These are phyloP conservation scores for Hypanus sabinus DNA, from an alignment of 2,113 vertebrate species.

Conservation along the genomic window DNA sequence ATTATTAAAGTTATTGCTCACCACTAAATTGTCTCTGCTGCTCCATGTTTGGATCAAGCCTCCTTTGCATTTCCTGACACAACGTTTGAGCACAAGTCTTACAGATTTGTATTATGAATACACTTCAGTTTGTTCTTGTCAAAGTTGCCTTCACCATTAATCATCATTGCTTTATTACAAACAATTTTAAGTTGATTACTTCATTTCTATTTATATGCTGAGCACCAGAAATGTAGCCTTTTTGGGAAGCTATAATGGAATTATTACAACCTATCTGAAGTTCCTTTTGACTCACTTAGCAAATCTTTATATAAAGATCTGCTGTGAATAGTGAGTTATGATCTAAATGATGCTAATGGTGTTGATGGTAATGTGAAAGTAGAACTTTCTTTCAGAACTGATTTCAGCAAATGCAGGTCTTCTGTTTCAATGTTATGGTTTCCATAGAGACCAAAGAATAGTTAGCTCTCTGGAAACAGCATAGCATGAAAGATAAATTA, in stretches of 20 bases:
- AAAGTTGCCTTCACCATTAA: conserved; percentile 18
- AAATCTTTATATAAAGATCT: neutral
- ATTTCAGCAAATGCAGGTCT: conserved; percentile 43
- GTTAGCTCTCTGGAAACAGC: conserved; percentile 33
- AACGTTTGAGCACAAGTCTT: neutral
- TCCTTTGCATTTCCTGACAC: neutral
- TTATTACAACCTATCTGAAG: neutral
- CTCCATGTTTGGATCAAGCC: too few relatives aligned
- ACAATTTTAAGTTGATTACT: neutral
- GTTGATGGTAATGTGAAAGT: neutral
- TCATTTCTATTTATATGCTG: neutral
- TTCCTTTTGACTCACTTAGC: neutral
- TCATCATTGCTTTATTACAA: neutral
- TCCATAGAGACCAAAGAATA: conserved; percentile 49
- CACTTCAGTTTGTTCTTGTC: neutral
- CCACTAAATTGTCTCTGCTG: too few relatives aligned
- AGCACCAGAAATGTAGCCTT: neutral
- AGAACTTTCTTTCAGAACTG: conserved; percentile 46
- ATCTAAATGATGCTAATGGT: too few relatives aligned
- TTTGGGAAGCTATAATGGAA: neutral
- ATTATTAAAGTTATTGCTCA: too few relatives aligned
- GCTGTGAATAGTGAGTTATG: neutral
- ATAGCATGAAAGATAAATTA: conserved; percentile 13
- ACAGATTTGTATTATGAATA: neutral
- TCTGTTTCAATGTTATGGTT: conserved; percentile 45